phyloP scores from a whole-genome alignment of 1,140 invertebrate species.

The Calephelis nemesis region DNA sequence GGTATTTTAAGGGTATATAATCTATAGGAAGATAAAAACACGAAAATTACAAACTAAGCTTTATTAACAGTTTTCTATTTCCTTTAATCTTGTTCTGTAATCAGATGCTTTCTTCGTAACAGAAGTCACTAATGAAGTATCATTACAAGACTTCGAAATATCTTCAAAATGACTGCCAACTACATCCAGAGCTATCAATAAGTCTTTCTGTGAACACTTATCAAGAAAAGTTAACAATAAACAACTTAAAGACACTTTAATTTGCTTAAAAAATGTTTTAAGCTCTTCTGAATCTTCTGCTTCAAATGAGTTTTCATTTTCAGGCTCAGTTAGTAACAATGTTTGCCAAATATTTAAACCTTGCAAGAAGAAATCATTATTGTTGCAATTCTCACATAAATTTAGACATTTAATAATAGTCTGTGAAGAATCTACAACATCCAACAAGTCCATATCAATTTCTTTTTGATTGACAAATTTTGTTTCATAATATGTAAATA shows the following conservation, averaged over 20 bases:
- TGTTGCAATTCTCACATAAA: background rate
- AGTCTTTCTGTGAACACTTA: background rate
- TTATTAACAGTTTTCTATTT: conserved; percentile 49
- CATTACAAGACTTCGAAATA: conserved; percentile 44
- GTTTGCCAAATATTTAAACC: conserved; percentile 1
- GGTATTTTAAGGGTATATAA: too few relatives aligned
- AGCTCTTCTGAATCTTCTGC: background rate
- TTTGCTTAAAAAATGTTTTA: background rate
- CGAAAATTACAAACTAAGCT: conserved; percentile 4
- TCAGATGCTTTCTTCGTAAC: conserved; percentile 45
- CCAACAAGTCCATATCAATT: conserved; percentile 62
- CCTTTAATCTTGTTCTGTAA: conserved; percentile 55
- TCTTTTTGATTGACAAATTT: conserved; percentile 60
- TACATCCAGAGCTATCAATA: conserved; percentile 26
- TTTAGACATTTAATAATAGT: conserved; percentile 40
- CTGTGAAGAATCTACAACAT: conserved; percentile 61
- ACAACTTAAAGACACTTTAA: conserved; percentile 5
- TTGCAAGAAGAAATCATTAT: background rate
- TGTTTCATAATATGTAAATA: conserved; percentile 60
- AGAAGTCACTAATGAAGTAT: conserved; percentile 35
- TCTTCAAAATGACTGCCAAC: conserved; percentile 29
- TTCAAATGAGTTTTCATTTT: conserved; percentile 2
- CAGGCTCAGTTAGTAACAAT: background rate
- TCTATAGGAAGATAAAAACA: background rate
- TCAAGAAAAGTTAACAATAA: conserved; percentile 8